phyloP scores from a whole-genome alignment of 1,140 invertebrate genomes.

The Drosophila cardini region DNA sequence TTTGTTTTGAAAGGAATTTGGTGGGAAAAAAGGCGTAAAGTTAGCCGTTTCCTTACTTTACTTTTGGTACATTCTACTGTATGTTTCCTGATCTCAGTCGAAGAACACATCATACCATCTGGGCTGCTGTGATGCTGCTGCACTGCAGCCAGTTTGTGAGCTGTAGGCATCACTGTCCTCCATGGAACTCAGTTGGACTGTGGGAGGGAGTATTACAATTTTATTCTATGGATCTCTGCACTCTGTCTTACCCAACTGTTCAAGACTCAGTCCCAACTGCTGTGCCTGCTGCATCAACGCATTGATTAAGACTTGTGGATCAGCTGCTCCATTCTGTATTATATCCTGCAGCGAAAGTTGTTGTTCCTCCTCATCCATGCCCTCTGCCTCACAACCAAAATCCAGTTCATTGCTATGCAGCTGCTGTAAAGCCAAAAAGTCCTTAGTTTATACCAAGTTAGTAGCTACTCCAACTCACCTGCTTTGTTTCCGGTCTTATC shows the following conservation, averaged over 20 bases:
- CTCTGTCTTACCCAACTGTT: slow-evolving; percentile 48
- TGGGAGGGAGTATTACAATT: not conserved
- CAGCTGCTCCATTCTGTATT: slow-evolving; percentile 39
- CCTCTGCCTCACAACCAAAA: slow-evolving; percentile 1
- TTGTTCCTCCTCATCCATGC: not conserved
- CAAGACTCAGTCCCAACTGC: slow-evolving; percentile 51
- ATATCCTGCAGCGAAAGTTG: slow-evolving; percentile 41
- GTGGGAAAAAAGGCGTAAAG: no score
- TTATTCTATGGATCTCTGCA: not conserved
- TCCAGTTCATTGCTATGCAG: not conserved
- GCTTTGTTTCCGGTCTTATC: slow-evolving; percentile 42
- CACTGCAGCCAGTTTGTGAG: slow-evolving; percentile 10
- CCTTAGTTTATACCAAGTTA: not conserved
- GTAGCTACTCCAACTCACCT: not conserved
- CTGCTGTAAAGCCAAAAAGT: not conserved
- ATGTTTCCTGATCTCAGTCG: slow-evolving; percentile 11
- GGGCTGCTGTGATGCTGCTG: slow-evolving; percentile 30
- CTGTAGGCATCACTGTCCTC: not conserved
- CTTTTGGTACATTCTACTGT: no score
- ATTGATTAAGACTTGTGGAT: slow-evolving; percentile 41
- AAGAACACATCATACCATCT: slow-evolving; percentile 64
- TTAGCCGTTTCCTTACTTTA: no score
- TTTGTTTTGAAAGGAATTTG: not conserved
- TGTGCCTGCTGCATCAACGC: slow-evolving; percentile 63
- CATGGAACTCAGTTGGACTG: slow-evolving; percentile 24